phyloP scores from a whole-genome alignment of 1,140 invertebrate genomes.

The Drosophila asahinai region DNA sequence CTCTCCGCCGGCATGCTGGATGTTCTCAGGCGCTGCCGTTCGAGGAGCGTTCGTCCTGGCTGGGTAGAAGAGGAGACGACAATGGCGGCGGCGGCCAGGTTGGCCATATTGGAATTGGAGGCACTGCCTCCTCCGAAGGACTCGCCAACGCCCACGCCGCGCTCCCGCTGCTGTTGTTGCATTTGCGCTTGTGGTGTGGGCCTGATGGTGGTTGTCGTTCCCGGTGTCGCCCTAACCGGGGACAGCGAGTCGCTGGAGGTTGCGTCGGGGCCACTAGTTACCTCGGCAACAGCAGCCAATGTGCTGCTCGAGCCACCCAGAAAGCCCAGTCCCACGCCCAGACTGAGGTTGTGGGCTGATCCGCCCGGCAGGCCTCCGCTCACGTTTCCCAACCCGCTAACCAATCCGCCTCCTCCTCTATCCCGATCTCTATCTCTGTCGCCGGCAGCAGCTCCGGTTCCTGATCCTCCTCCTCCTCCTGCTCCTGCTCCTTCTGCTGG shows the following conservation, averaged over 20 bases:
- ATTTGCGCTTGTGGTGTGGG: constrained; percentile 12
- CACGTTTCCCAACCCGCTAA: constrained; percentile 7
- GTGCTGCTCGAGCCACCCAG: constrained; percentile 58
- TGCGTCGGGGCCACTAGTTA: constrained; percentile 61
- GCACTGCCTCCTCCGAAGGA: constrained; percentile 23
- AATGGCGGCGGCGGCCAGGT: constrained; percentile 15
- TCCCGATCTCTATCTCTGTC: too few species aligned
- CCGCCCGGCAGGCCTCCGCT: constrained; percentile 23
- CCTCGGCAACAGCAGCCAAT: constrained; percentile 65
- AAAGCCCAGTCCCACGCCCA: constrained; percentile 34
- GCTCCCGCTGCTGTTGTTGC: constrained; percentile 47
- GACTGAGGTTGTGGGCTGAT: constrained; percentile 20
- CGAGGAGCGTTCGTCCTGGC: constrained; percentile 34
- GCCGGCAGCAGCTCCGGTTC: background rate
- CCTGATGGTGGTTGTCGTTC: constrained; percentile 7
- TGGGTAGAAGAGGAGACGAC: background rate
- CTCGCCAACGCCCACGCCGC: constrained; percentile 69
- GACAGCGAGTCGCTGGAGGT: constrained; percentile 52
- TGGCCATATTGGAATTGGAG: constrained; percentile 10
- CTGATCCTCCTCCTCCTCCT: background rate
- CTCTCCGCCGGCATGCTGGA: constrained; percentile 84
- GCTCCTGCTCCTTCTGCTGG: background rate
- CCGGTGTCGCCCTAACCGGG: background rate
- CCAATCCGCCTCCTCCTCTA: background rate
- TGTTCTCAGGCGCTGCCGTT: constrained; percentile 78